phyloP scores from a whole-genome alignment of 2,797 vertebrate species.

The Phylloscopus collybita region DNA sequence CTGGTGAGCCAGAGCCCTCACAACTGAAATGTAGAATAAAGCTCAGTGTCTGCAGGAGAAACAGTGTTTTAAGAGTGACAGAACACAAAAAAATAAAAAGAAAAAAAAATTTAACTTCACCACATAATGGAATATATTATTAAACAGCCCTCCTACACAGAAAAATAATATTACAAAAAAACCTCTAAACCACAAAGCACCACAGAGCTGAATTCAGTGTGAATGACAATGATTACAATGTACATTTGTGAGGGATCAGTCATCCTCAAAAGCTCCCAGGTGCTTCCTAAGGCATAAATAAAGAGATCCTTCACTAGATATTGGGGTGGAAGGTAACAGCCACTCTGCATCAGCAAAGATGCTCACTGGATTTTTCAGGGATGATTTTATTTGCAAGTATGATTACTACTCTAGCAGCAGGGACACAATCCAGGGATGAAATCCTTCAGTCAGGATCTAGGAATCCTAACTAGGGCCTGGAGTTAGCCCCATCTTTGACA shows the following conservation, averaged over 20 bases:
- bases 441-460: background rate
- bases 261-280: background rate
- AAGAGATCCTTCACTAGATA: background rate
- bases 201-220: background rate
- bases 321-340: background rate
- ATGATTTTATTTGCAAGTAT: background rate
- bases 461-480: background rate
- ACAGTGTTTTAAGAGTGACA: background rate
- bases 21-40: background rate
- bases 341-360: background rate
- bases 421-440: background rate
- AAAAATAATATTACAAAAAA: background rate
- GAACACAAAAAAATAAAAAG: background rate
- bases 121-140: background rate
- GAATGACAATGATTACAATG: background rate
- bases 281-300: background rate
- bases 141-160: background rate
- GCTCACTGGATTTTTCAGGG: background rate
- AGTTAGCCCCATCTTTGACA: background rate
- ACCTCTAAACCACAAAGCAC: background rate
- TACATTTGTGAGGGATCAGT: background rate
- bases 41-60: background rate
- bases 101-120: background rate
- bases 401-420: background rate
- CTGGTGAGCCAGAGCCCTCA: background rate